Evolutionary conservation across 2,797 vertebrate species (phyloP).

Genomic region (Sternotherus odoratus): DNA sequence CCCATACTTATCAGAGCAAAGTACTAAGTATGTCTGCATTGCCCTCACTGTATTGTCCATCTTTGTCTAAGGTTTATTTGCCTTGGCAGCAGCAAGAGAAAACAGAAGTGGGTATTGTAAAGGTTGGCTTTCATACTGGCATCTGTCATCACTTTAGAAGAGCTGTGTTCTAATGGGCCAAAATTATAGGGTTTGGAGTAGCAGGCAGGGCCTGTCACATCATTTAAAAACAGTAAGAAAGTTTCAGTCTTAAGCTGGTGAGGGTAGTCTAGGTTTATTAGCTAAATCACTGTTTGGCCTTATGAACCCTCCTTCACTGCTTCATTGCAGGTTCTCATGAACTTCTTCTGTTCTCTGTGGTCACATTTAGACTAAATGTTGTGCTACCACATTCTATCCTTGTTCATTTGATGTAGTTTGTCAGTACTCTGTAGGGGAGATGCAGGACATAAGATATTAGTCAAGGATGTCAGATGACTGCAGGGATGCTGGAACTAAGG

Average conservation of each 20-base stretch:
- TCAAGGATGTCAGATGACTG: neutral
- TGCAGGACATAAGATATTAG: neutral
- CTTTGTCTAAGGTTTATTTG: neutral
- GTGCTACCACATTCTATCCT: accelerated
- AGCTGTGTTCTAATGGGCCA: neutral
- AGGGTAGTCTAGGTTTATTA: neutral
- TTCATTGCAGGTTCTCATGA: neutral
- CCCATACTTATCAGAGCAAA: neutral
- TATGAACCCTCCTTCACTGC: neutral
- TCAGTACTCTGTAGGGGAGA: neutral
- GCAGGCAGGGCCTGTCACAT: neutral
- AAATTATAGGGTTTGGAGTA: neutral
- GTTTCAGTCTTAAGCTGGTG: neutral
- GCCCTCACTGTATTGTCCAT: neutral
- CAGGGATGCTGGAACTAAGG: no score
- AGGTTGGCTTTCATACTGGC: neutral
- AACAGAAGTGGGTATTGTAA: neutral
- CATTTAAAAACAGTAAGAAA: neutral
- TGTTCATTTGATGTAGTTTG: neutral
- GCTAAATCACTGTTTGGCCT: neutral
- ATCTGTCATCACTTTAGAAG: neutral
- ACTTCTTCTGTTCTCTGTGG: neutral
- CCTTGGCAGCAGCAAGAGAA: neutral
- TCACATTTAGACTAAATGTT: neutral
- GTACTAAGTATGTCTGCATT: neutral